Percentiles rank a stretch among this genome's conserved stretches.
Conservation (phyloP, 2,113 vertebrate species). For the Pollachius pollachius region DNA sequence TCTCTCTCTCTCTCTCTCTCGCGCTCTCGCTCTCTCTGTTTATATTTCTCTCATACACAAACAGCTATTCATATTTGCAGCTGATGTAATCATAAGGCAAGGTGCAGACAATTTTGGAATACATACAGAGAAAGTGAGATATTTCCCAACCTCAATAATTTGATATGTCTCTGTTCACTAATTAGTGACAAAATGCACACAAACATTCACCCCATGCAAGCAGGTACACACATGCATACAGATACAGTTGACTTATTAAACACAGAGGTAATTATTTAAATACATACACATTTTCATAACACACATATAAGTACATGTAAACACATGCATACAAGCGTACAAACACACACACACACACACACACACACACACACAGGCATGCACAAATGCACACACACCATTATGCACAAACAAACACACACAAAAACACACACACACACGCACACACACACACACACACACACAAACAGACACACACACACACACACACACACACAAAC, state of each 20-base stretch:
- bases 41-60: slow-evolving; percentile 2
- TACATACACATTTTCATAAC: too few species aligned
- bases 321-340: background rate
- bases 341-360: background rate
- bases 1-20: background rate
- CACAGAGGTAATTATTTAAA: too few species aligned
- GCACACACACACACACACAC: background rate
- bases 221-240: too few species aligned
- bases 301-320: background rate
- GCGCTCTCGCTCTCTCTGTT: background rate
- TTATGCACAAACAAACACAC: too few species aligned
- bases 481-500: too few species aligned
- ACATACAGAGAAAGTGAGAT: slow-evolving; percentile 57
- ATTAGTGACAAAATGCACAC: slow-evolving; percentile 56
- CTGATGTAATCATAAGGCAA: slow-evolving; percentile 51
- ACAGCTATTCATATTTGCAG: slow-evolving; percentile 49
- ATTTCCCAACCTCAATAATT: slow-evolving; percentile 67
- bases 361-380: too few species aligned
- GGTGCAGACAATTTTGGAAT: slow-evolving; percentile 51
- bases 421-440: background rate
- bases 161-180: slow-evolving; percentile 60
- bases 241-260: too few species aligned
- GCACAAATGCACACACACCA: too few species aligned
- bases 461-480: background rate
- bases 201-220: background rate